These are phyloP conservation scores for Lota lota DNA, from an alignment of 2,113 vertebrate species.

Conservation along the genomic window DNA sequence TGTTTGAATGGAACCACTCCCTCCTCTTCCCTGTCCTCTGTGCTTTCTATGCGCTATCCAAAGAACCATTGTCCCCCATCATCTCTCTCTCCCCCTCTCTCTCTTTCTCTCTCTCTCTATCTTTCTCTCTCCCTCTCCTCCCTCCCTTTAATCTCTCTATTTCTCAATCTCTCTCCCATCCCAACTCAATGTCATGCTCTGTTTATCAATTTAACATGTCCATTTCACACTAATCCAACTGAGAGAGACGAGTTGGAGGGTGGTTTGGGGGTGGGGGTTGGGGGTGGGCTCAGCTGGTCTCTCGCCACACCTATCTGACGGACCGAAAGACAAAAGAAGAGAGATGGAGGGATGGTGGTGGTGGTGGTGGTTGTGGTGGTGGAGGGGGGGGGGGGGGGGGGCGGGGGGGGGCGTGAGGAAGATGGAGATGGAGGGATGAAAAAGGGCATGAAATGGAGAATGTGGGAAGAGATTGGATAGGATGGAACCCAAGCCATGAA, in stretches of 20 bases:
- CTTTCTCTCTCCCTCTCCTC: too few species aligned
- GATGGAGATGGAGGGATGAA: slow-evolving; percentile 3
- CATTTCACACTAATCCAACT: slow-evolving; percentile 76
- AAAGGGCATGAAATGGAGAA: slow-evolving; percentile 2
- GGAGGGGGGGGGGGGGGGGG: slow-evolving; percentile 10
- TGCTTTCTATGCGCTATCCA: slow-evolving; percentile 26
- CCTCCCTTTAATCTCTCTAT: too few species aligned
- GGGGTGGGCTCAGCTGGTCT: slow-evolving; percentile 67
- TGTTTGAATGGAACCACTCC: slow-evolving; percentile 58
- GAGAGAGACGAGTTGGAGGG: slow-evolving; percentile 66
- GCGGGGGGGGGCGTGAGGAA: slow-evolving; percentile 37
- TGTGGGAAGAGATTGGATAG: slow-evolving; percentile 48
- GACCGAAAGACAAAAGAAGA: slow-evolving; percentile 55
- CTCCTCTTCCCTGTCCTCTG: slow-evolving; percentile 23
- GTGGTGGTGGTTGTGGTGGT: slow-evolving; percentile 12
- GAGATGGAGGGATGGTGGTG: slow-evolving; percentile 25
- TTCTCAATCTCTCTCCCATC: slow-evolving; percentile 50
- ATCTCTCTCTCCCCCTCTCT: too few species aligned
- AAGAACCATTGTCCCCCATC: slow-evolving; percentile 19
- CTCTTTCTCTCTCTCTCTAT: too few species aligned
- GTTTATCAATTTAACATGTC: slow-evolving; percentile 73
- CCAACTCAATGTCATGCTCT: slow-evolving; percentile 73
- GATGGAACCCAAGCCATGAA: slow-evolving; percentile 54
- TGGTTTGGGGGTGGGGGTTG: neutral
- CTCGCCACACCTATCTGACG: slow-evolving; percentile 52